Percentiles rank a stretch among this genome's conserved stretches.
phyloP scores from a whole-genome alignment of 1,140 invertebrate species.

The Pectinophora gossypiella region DNA sequence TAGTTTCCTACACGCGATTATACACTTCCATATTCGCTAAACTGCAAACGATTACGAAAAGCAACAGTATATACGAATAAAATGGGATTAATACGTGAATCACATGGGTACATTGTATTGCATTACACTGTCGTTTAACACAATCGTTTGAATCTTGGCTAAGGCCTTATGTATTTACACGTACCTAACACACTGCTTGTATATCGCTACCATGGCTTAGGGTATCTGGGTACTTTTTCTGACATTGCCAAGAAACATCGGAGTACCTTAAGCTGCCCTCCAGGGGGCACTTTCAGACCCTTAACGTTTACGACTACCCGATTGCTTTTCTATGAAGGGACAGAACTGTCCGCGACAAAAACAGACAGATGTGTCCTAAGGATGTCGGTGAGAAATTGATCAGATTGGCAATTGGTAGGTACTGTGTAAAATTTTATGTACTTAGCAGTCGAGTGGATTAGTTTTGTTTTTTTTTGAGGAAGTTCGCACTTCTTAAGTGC shows the following conservation, averaged over 20 bases:
- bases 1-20: no score
- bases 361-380: conserved; percentile 49
- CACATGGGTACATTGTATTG: no score
- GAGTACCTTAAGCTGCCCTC: conserved; percentile 57
- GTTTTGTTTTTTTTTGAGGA: conserved; percentile 9
- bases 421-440: conserved; percentile 35
- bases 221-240: conserved; percentile 55
- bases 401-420: conserved; percentile 16
- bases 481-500: neutral
- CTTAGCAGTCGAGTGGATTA: conserved; percentile 15
- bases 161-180: no score
- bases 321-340: conserved; percentile 76
- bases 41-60: no score
- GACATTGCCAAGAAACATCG: conserved; percentile 62
- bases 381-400: conserved; percentile 47
- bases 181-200: no score
- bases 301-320: conserved; percentile 74
- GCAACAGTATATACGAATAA: no score
- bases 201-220: conserved; percentile 46
- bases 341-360: conserved; percentile 55
- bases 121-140: no score
- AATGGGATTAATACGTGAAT: no score
- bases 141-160: no score
- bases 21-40: no score
- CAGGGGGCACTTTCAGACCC: conserved; percentile 65